Percentiles rank a stretch among this genome's conserved stretches.
phyloP scores from a whole-genome alignment of 2,888 invertebrate species.

The Callyntrura guangdongensis region DNA sequence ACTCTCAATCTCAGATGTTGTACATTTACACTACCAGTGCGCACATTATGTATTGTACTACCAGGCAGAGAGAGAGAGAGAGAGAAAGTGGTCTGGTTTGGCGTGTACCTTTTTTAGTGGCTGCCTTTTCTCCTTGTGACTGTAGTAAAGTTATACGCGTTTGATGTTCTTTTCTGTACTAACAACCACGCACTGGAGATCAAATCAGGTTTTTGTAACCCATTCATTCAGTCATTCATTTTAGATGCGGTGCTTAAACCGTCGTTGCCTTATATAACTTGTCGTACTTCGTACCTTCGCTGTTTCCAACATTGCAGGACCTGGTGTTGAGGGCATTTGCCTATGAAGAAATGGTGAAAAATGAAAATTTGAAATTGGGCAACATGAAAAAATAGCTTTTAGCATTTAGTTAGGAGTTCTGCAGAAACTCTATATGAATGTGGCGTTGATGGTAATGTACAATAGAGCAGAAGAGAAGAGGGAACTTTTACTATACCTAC shows the following conservation, averaged over 20 bases:
- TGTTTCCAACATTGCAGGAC: background rate
- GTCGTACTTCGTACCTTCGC: background rate
- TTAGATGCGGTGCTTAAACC: conserved; percentile 48
- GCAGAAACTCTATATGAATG: background rate
- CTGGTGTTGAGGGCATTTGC: background rate
- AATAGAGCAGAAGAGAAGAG: background rate
- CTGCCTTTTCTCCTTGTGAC: conserved; percentile 11
- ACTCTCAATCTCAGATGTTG: conserved; percentile 78
- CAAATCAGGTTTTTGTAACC: conserved; percentile 70
- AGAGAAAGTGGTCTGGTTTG: background rate
- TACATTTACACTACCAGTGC: conserved; percentile 59
- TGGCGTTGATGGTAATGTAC: background rate
- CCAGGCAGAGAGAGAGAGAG: background rate
- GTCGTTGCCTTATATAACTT: conserved; percentile 18
- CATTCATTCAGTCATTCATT: conserved; percentile 66
- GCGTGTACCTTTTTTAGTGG: too few relatives aligned
- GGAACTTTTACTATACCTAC: background rate
- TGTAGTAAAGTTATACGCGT: too few relatives aligned
- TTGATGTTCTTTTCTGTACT: conserved; percentile 58
- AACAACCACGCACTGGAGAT: conserved; percentile 58
- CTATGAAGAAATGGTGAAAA: conserved; percentile 23
- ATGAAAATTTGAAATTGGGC: conserved; percentile 53
- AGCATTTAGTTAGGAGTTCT: background rate
- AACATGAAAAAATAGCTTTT: background rate
- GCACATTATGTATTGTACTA: conserved; percentile 1